These are phyloP conservation scores for Romanogobio albipinnatus DNA, from an alignment of 2,113 vertebrate species.

Conservation along the genomic window DNA sequence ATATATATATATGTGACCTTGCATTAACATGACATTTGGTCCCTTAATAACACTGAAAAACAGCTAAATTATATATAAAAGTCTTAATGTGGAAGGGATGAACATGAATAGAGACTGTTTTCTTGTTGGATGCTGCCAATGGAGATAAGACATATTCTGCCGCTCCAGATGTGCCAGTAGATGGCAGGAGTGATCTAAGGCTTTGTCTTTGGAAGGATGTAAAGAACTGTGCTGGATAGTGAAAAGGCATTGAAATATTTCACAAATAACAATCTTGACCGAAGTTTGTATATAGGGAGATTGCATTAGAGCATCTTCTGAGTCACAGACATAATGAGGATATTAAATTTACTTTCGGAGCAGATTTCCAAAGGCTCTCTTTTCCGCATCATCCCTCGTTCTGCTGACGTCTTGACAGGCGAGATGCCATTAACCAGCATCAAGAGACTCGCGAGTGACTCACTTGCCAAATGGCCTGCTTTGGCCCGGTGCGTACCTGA, in stretches of 20 bases:
- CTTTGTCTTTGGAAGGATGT: not conserved
- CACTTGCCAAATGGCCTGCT: slow-evolving; percentile 41
- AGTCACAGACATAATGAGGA: slow-evolving; percentile 55
- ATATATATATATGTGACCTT: too few species aligned
- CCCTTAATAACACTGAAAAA: not conserved
- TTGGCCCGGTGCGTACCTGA: slow-evolving; percentile 25
- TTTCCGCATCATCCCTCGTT: slow-evolving; percentile 32
- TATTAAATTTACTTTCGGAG: slow-evolving; percentile 43
- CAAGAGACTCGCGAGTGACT: slow-evolving; percentile 54
- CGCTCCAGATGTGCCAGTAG: slow-evolving; percentile 42
- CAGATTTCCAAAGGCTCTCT: slow-evolving; percentile 31
- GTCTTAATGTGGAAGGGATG: not conserved
- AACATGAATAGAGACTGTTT: not conserved
- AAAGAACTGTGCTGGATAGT: not conserved
- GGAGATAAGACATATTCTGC: not conserved
- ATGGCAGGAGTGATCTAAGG: slow-evolving; percentile 47
- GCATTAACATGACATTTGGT: not conserved
- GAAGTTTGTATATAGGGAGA: slow-evolving; percentile 14
- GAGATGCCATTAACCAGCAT: slow-evolving; percentile 50
- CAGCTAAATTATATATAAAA: not conserved
- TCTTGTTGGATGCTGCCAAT: not conserved
- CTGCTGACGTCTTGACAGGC: slow-evolving; percentile 45
- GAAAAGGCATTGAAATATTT: not conserved
- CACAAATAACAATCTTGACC: slow-evolving; percentile 15
- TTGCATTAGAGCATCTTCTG: slow-evolving; percentile 53